Evolutionary conservation across 1,140 invertebrate genomes (phyloP).

Genomic region (Solen grandis): DNA sequence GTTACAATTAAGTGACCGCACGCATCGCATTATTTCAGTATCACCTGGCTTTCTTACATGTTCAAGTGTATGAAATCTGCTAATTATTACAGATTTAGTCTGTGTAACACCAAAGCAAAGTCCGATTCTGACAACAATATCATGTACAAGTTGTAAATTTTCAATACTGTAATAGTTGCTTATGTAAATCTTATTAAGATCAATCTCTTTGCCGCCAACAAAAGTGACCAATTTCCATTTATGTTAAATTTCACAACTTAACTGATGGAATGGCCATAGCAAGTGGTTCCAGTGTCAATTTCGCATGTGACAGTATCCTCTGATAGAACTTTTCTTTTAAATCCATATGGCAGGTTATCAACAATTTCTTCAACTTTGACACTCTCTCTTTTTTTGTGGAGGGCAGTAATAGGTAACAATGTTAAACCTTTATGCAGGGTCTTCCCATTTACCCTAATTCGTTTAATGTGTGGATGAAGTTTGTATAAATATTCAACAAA

Average conservation of each 20-base stretch:
- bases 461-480: background rate
- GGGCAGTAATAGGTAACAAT: background rate
- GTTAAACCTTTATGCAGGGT: background rate
- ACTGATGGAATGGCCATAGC: background rate
- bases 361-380: background rate
- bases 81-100: background rate
- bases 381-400: background rate
- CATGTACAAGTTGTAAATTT: background rate
- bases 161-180: background rate
- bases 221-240: background rate
- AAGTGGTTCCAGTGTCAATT: background rate
- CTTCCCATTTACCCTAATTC: background rate
- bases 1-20: conserved; percentile 4
- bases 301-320: background rate
- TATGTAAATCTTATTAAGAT: background rate
- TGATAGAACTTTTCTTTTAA: background rate
- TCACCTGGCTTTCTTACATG: background rate
- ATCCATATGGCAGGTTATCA: background rate
- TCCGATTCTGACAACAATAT: background rate
- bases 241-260: conserved; percentile 5
- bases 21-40: background rate
- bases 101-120: conserved; percentile 12
- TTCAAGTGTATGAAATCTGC: conserved; percentile 26
- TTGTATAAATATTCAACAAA: background rate
- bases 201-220: background rate